These are phyloP conservation scores for Pseudomyrmex flavicornis DNA, from an alignment of 1,140 invertebrate species.

Conservation along the genomic window DNA sequence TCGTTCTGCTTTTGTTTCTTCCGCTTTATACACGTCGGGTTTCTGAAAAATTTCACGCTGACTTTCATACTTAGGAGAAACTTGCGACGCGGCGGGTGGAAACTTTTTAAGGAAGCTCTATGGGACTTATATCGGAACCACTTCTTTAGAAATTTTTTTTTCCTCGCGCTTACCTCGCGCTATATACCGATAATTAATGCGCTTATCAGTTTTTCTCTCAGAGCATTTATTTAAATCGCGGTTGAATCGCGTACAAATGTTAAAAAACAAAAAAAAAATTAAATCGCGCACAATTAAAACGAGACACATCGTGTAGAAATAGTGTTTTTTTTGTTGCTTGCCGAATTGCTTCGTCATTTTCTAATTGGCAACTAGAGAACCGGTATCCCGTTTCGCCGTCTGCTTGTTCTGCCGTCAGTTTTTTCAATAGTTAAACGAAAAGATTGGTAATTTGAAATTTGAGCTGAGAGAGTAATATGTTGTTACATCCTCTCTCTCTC, in stretches of 20 bases:
- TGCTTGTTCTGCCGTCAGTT: too few relatives aligned
- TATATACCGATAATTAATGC: constrained; percentile 39
- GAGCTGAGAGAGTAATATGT: not conserved
- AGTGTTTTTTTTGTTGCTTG: constrained; percentile 43
- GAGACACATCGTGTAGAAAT: constrained; percentile 38
- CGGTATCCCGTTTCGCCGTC: not conserved
- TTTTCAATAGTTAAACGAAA: not conserved
- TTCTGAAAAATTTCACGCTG: constrained; percentile 60
- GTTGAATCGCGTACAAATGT: not conserved
- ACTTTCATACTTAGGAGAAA: constrained; percentile 55
- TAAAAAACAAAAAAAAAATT: constrained; percentile 2
- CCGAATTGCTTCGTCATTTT: constrained; percentile 40
- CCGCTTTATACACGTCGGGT: constrained; percentile 50
- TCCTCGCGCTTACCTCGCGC: constrained; percentile 10
- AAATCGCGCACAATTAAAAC: constrained; percentile 10
- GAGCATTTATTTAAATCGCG: not conserved
- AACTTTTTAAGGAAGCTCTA: constrained; percentile 43
- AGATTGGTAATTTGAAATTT: not conserved
- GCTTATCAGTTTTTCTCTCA: constrained; percentile 1
- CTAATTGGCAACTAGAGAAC: not conserved
- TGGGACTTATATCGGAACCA: constrained; percentile 25
- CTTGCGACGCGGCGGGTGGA: constrained; percentile 27
- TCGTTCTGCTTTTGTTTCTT: constrained; percentile 64
- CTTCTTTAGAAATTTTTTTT: constrained; percentile 14
- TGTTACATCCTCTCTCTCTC: not conserved